Evolutionary conservation across 2,888 invertebrate genomes (phyloP).

Genomic region (Napeogenes sylphis): DNA sequence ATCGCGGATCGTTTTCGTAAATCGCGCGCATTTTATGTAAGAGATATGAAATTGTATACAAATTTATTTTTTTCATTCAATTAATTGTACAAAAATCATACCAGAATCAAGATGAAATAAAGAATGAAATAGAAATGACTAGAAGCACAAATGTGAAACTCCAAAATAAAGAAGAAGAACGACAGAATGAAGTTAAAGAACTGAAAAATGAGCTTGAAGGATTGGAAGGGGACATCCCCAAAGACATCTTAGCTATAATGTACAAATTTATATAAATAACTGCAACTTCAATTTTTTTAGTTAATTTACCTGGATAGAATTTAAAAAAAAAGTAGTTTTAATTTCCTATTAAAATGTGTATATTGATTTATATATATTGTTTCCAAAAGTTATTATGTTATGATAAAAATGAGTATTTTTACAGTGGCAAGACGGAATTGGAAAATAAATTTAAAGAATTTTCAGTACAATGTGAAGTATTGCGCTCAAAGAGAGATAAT

Average conservation of each 20-base stretch:
- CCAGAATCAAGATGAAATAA: conserved; percentile 52
- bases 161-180: conserved; percentile 37
- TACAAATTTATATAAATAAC: conserved; percentile 25
- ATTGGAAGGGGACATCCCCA: conserved; percentile 42
- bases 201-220: conserved; percentile 38
- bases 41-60: conserved; percentile 29
- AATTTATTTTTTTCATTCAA: background rate
- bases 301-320: background rate
- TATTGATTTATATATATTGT: background rate
- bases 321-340: no score
- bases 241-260: conserved; percentile 46
- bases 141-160: conserved; percentile 37
- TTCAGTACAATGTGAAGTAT: conserved; percentile 8
- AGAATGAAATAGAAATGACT: conserved; percentile 39
- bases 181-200: conserved; percentile 39
- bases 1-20: conserved; percentile 54
- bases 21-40: conserved; percentile 50
- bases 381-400: background rate
- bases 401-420: background rate
- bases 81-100: background rate
- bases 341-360: no score
- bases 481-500: conserved; percentile 9
- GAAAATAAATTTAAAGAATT: conserved; percentile 20
- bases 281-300: background rate
- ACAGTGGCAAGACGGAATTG: conserved; percentile 20